Conservation (phyloP, 2,113 vertebrate genomes). For the Clinocottus analis region DNA sequence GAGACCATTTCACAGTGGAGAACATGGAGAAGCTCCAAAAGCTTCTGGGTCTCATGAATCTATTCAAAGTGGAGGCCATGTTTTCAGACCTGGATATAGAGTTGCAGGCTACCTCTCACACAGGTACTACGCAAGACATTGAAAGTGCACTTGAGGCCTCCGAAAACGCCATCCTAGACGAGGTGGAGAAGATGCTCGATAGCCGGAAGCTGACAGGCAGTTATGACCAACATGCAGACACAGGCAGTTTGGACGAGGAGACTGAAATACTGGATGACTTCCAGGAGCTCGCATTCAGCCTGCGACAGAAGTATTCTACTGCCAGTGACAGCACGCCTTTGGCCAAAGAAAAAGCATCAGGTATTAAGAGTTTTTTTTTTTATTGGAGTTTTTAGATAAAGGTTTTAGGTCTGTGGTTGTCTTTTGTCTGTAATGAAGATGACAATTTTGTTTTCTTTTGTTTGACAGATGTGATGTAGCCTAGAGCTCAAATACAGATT, state of each 20-base stretch:
- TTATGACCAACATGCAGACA: conserved; percentile 71
- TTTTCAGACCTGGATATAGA: conserved; percentile 87
- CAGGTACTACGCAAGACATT: conserved; percentile 69
- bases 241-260: conserved; percentile 84
- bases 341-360: conserved; percentile 39
- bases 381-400: background rate
- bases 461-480: background rate
- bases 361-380: conserved; percentile 57
- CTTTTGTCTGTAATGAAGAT: background rate
- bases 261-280: conserved; percentile 88
- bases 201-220: conserved; percentile 63
- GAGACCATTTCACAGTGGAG: conserved; percentile 85
- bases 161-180: conserved; percentile 86
- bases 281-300: conserved; percentile 91
- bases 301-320: conserved; percentile 87
- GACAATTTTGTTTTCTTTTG: background rate
- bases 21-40: conserved; percentile 81
- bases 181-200: conserved; percentile 88
- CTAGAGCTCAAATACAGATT: background rate
- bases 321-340: conserved; percentile 80
- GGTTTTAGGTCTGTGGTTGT: background rate
- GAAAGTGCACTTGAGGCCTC: conserved; percentile 87
- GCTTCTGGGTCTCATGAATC: conserved; percentile 84
- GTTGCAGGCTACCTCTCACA: conserved; percentile 79
- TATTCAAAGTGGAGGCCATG: conserved; percentile 87